A percentile compares a stretch with the other conserved stretches of the same genome.
phyloP scores from a whole-genome alignment of 1,140 invertebrate genomes.

The Drosophila pseudoobscura region DNA sequence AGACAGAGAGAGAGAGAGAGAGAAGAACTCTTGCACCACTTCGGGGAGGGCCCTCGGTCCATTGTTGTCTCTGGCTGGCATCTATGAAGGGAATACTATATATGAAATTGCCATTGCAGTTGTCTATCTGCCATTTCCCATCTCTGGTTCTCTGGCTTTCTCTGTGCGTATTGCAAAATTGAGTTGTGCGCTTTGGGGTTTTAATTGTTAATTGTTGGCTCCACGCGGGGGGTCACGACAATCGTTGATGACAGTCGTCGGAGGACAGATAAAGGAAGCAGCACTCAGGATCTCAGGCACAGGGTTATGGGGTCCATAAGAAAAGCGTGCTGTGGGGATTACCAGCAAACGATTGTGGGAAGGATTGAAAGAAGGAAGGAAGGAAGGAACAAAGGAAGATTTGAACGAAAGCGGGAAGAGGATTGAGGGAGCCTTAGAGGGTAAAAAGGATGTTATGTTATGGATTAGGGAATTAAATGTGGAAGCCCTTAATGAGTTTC shows the following conservation, averaged over 20 bases:
- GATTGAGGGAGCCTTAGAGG: background rate
- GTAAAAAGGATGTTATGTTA: conserved; percentile 24
- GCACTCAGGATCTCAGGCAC: too few relatives aligned
- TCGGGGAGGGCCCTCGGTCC: conserved; percentile 47
- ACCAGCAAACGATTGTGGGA: conserved; percentile 4
- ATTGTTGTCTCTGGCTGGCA: conserved; percentile 54
- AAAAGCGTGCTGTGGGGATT: conserved; percentile 51
- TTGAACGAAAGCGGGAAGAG: too few relatives aligned
- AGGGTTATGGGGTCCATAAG: conserved; percentile 7
- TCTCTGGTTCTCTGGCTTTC: conserved; percentile 15
- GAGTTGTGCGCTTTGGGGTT: conserved; percentile 79
- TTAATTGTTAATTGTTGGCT: conserved; percentile 80
- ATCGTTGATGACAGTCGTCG: conserved; percentile 54
- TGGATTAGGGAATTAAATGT: conserved; percentile 51
- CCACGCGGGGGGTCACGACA: background rate
- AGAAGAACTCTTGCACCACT: conserved; percentile 57
- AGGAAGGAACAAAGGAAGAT: background rate
- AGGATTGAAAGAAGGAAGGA: background rate
- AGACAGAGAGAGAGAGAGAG: background rate
- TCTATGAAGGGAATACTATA: conserved; percentile 52
- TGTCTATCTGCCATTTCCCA: conserved; percentile 6
- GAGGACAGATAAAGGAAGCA: conserved; percentile 11
- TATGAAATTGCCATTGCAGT: conserved; percentile 67
- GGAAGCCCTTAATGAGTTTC: conserved; percentile 39
- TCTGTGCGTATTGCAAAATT: conserved; percentile 60